A percentile compares a stretch with the other conserved stretches of the same genome.
Conservation (phyloP, 2,888 invertebrate species). For the Boloria euphrosyne region DNA sequence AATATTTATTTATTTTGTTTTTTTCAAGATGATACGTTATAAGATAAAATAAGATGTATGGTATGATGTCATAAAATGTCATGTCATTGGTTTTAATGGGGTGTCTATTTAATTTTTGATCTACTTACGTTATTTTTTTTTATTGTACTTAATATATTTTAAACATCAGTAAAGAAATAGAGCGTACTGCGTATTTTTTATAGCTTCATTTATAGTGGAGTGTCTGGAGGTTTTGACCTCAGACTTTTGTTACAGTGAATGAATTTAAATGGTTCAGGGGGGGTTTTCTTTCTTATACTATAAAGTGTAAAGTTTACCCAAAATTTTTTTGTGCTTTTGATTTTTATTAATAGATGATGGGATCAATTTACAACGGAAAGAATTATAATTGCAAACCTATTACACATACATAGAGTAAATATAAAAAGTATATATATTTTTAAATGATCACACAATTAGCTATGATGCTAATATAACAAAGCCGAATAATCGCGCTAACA, state of each 20-base stretch:
- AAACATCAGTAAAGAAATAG: background rate
- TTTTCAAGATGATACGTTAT: too few relatives aligned
- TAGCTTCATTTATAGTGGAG: too few relatives aligned
- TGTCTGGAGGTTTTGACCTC: too few relatives aligned
- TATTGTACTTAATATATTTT: background rate
- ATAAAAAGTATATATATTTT: background rate
- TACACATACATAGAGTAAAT: too few relatives aligned
- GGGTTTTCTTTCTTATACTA: too few relatives aligned
- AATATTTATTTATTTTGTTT: too few relatives aligned
- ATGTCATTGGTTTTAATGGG: slow-evolving; percentile 5
- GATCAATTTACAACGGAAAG: background rate
- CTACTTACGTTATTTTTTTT: background rate
- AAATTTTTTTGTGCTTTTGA: too few relatives aligned
- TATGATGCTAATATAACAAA: background rate
- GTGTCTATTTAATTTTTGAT: background rate
- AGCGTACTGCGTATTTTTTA: too few relatives aligned
- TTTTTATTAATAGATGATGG: too few relatives aligned
- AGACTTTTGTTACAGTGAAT: too few relatives aligned
- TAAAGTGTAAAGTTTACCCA: too few relatives aligned
- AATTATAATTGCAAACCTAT: background rate
- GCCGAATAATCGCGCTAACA: slow-evolving; percentile 12
- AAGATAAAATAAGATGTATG: background rate
- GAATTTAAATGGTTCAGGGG: too few relatives aligned
- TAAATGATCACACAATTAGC: background rate
- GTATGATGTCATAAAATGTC: background rate